Base-by-base conservation (phyloP, 1,140 invertebrate species). In the Galendromus occidentalis region DNA sequence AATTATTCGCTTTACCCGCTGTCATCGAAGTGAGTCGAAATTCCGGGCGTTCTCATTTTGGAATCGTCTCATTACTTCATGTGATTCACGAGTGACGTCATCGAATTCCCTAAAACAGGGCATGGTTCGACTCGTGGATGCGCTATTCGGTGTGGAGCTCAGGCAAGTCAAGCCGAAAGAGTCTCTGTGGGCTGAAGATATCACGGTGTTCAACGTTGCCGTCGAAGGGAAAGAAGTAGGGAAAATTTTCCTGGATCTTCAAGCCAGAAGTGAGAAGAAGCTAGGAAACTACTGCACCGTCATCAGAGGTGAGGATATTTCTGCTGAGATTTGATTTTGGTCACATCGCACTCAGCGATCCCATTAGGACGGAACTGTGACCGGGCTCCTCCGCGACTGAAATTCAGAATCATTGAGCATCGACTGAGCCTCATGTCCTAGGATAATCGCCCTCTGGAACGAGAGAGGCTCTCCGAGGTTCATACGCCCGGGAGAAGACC, bases 91-190 rank as follows among this genome's bases (percentile, higher is more conserved):
- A n/a, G n/a, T n/a, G n/a, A n/a, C n/a, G n/a, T n/a, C n/a, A n/a
- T n/a, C n/a, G n/a, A n/a, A n/a, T 39, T 9, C 9, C 9, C 33
- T 9, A 39, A 39, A 6, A 1, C 75, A 81, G 9, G 84, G 84
- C 20, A 72, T 94, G 1, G 88, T 90, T 71, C 74, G 82, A 41
- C 74, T 93, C 2, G 82, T 83, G 69, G 82, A 85, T 68, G 80
- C 80, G 42, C 75, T 94, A 5, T 95, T 94, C 74, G 83, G 84
- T 64, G 82, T 95, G n/a, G 81, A 83, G 69, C 86, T 94, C 64
- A 80, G 85, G 67, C 74, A 76, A 69, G 65, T 42, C 20, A 7
- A 30, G 17, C 7, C 28, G 20, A 42, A 5, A 39, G 14, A n/a
- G 18, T 69, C 63, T 51, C 9, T 70, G 25, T 45, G 55, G 42